Evolutionary conservation across 2,888 invertebrate species (phyloP).

Genomic region (Lasioglossum marginatum): DNA sequence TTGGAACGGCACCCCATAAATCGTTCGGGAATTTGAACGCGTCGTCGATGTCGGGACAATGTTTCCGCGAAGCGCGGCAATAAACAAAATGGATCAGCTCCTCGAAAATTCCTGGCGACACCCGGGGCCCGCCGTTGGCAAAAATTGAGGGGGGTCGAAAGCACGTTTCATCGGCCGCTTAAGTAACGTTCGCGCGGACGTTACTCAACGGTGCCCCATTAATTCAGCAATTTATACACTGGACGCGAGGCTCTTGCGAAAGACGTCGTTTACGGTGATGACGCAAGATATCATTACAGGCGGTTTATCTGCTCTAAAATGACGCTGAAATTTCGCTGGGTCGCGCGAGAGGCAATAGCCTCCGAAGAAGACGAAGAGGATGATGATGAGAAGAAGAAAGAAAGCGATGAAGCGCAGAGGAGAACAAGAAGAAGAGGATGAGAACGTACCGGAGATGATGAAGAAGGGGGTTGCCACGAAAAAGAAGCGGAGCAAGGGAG

Average conservation of each 20-base stretch:
- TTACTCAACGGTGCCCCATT: slow-evolving; percentile 60
- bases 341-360: slow-evolving; percentile 27
- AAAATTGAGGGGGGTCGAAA: slow-evolving; percentile 13
- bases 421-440: not conserved
- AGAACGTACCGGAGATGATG: not conserved
- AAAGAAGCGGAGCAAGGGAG: slow-evolving; percentile 38
- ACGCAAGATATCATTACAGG: slow-evolving; percentile 69
- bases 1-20: not conserved
- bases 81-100: not conserved
- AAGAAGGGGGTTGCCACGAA: slow-evolving; percentile 17
- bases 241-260: slow-evolving; percentile 43
- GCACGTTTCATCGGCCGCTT: slow-evolving; percentile 36
- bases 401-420: not conserved
- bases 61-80: not conserved
- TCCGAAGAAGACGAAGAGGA: slow-evolving; percentile 12
- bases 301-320: slow-evolving; percentile 61
- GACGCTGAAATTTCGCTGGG: slow-evolving; percentile 57
- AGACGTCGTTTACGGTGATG: slow-evolving; percentile 60
- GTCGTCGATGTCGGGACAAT: not conserved
- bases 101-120: slow-evolving; percentile 6
- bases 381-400: not conserved
- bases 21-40: not conserved
- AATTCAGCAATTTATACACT: slow-evolving; percentile 67
- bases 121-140: not conserved
- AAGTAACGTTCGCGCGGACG: slow-evolving; percentile 31